Evolutionary conservation across 2,797 vertebrate species (phyloP), one percentile per base, ranked within the genome.

Genomic region (Leptodactylus fallax): DNA sequence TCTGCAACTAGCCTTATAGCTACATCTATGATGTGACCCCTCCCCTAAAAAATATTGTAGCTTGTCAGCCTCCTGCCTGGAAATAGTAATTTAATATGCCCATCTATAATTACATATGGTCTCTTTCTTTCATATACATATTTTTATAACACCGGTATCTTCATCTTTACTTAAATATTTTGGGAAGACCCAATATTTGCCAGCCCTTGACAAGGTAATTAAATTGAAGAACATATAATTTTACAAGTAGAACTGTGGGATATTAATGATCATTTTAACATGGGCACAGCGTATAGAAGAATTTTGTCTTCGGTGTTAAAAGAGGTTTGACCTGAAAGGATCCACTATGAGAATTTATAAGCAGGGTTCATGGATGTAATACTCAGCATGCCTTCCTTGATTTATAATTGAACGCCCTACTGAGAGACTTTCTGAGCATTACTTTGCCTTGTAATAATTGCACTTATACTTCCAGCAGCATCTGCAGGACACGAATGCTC

Each of bases 401-500:
- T 86, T 89, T 86, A 86, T 77, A 82, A 89, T 61, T 77, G 84
- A 86, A 77, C 87, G 49, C 71, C 87, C 60, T 51, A 71, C 79
- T 21, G 79, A 86, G 87, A 86, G 47, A 27, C 83, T 69, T 83
- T 86, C 25, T 1, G 36, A 86, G 58, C 63, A 82, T 36, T 78
- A 58, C 84, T 71, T 51, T 27, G 21, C 83, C 79, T 60, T 78
- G 71, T 86, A 81, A 89, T 89, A 86, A 89, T 86, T 86, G 71
- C 79, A 71, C 84, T 89, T 89, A 82, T 71, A 86, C 71, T 86
- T 89, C 84, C 84, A 82, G 83, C 58, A 79, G 81, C 84, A 86
- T 89, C 87, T 86, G 79, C 83, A 83, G 79, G 60, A 76, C 78
- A 74, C 16, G 79, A 65, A 60, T 77, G 83, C 81, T 77, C 87